Percentiles rank a stretch among this genome's conserved stretches.
Evolutionary conservation across 2,113 vertebrate genomes (phyloP).

Genomic region (Tragelaphus buxtoni): DNA sequence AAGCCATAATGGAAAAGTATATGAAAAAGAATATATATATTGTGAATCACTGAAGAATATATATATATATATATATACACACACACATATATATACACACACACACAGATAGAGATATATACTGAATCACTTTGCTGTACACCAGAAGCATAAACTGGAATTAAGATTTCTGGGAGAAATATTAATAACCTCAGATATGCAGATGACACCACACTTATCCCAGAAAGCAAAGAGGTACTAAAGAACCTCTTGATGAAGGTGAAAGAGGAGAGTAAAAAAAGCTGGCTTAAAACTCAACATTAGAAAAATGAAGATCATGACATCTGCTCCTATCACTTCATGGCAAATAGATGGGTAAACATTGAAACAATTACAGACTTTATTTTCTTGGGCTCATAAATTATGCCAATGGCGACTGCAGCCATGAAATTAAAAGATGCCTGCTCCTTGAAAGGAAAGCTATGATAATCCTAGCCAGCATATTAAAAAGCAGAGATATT

Average conservation of each 20-base stretch:
- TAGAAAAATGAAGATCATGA: neutral
- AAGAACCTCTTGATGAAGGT: neutral
- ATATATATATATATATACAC: no score
- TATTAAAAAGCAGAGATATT: neutral
- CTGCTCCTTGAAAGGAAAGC: neutral
- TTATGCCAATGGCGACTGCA: neutral
- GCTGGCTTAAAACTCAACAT: neutral
- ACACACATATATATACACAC: no score
- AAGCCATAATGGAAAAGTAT: neutral
- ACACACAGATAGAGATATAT: neutral
- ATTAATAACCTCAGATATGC: neutral
- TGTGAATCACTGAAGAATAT: neutral
- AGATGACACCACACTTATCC: neutral
- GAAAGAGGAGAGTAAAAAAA: neutral
- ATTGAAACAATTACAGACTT: neutral
- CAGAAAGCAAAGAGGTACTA: neutral
- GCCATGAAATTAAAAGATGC: neutral
- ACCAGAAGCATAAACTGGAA: neutral
- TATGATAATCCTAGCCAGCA: neutral
- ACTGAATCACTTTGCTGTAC: neutral
- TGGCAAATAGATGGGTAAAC: neutral
- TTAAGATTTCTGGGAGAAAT: neutral
- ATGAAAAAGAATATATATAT: neutral
- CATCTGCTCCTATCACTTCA: neutral
- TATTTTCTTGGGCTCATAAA: neutral